Conservation (phyloP, 2,113 vertebrate species). For the Lepisosteus osseus region DNA sequence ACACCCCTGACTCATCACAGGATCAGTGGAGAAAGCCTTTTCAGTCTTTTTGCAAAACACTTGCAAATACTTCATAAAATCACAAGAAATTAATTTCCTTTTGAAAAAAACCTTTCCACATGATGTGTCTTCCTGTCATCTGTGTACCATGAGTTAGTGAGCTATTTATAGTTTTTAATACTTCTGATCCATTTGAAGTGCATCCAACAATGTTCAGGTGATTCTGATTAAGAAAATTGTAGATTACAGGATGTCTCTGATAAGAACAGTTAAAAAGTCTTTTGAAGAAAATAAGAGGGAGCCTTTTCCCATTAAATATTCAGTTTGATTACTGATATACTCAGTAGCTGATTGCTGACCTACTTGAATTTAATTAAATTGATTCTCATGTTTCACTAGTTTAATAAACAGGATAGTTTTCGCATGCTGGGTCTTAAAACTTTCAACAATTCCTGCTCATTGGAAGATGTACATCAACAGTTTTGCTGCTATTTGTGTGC, state of each 20-base stretch:
- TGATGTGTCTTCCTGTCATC: constrained; percentile 90
- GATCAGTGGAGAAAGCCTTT: constrained; percentile 72
- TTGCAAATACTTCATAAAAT: constrained; percentile 70
- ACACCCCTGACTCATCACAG: constrained; percentile 78
- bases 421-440: constrained; percentile 40
- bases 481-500: too few relatives aligned
- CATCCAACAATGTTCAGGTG: constrained; percentile 82
- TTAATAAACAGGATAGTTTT: constrained; percentile 59
- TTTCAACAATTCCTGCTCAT: constrained; percentile 18
- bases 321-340: constrained; percentile 56
- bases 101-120: constrained; percentile 80
- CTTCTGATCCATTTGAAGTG: constrained; percentile 75
- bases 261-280: constrained; percentile 18
- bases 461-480: too few relatives aligned
- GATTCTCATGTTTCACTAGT: constrained; percentile 53
- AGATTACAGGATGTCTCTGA: constrained; percentile 41
- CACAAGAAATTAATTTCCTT: constrained; percentile 87
- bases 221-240: constrained; percentile 77
- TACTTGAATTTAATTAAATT: constrained; percentile 64
- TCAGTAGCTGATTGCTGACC: constrained; percentile 57
- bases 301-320: constrained; percentile 55
- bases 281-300: constrained; percentile 24
- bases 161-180: constrained; percentile 71
- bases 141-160: constrained; percentile 82
- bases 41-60: constrained; percentile 76